A percentile compares a stretch with the other conserved stretches of the same genome.
Conservation (phyloP, 2,888 invertebrate species). For the Anoncus sp. region DNA sequence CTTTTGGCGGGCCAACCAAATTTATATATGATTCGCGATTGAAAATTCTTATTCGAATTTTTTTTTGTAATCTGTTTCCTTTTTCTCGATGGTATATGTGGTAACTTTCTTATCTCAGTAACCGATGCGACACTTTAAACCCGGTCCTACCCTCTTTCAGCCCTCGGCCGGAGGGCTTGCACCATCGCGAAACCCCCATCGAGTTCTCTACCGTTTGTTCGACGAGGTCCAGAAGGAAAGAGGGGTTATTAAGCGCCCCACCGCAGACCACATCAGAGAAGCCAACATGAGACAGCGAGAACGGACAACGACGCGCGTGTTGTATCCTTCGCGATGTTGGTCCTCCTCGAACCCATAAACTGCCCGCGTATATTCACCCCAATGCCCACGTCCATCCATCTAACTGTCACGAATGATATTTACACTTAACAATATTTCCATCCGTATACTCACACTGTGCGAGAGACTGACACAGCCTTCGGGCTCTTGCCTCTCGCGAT, state of each 20-base stretch:
- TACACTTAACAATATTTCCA: conserved; percentile 66
- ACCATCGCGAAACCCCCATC: conserved; percentile 71
- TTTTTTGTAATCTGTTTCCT: background rate
- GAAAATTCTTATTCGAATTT: conserved; percentile 12
- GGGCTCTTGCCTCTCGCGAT: conserved; percentile 42
- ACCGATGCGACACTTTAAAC: conserved; percentile 40
- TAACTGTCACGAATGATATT: conserved; percentile 66
- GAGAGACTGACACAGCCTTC: conserved; percentile 18
- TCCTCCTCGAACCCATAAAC: conserved; percentile 70
- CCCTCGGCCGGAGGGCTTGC: conserved; percentile 43
- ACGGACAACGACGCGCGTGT: conserved; percentile 9
- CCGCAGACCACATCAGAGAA: conserved; percentile 82
- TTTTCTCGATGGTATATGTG: background rate
- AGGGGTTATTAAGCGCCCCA: conserved; percentile 80
- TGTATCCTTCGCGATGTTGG: conserved; percentile 75
- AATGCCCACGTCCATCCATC: conserved; percentile 65
- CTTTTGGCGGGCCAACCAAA: conserved; percentile 13
- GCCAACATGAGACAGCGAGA: conserved; percentile 73
- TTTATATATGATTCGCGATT: background rate
- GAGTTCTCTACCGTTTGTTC: conserved; percentile 77
- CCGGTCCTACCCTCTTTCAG: conserved; percentile 27
- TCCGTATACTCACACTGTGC: conserved; percentile 36
- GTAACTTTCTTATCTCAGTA: conserved; percentile 10
- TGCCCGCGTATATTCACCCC: conserved; percentile 68
- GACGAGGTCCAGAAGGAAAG: conserved; percentile 79